phyloP scores from a whole-genome alignment of 2,113 vertebrate species.

The Labeo rohita region DNA sequence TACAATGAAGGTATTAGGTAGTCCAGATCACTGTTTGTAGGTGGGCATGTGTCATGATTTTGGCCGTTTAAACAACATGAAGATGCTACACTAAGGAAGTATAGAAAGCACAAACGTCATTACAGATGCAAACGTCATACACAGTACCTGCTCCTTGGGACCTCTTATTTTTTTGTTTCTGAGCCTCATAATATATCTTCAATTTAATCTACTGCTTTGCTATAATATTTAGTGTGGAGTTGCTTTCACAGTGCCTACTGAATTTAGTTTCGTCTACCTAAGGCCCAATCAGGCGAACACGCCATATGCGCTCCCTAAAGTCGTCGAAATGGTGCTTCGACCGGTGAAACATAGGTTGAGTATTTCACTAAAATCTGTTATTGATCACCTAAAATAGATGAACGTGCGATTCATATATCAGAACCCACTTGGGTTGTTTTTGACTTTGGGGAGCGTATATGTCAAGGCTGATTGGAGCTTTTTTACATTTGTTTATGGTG shows the following conservation, averaged over 20 bases:
- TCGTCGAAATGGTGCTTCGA: conserved; percentile 46
- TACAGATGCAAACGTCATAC: conserved; percentile 19
- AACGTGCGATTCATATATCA: neutral
- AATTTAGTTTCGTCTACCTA: neutral
- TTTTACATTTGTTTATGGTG: neutral
- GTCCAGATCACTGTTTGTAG: conserved; percentile 26
- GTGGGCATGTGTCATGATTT: conserved; percentile 4
- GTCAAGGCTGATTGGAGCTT: neutral
- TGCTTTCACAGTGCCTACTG: conserved; percentile 59
- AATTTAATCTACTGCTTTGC: conserved; percentile 22
- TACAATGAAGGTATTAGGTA: conserved; percentile 40
- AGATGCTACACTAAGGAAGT: conserved; percentile 16
- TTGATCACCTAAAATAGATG: neutral
- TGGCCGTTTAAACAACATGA: neutral
- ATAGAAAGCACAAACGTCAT: conserved; percentile 52
- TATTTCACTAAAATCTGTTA: conserved; percentile 27
- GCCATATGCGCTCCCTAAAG: conserved; percentile 2
- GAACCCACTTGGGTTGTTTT: neutral
- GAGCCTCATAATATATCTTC: neutral
- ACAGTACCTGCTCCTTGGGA: conserved; percentile 31
- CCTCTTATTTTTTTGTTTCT: conserved; percentile 5
- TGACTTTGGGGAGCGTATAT: neutral
- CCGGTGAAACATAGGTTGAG: conserved; percentile 12
- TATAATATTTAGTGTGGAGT: conserved; percentile 39
- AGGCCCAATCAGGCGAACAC: conserved; percentile 19